Evolutionary conservation across 2,888 invertebrate genomes (phyloP), one percentile per base, ranked within the genome.

Genomic region (Kuschelorhynchus macadamiae): DNA sequence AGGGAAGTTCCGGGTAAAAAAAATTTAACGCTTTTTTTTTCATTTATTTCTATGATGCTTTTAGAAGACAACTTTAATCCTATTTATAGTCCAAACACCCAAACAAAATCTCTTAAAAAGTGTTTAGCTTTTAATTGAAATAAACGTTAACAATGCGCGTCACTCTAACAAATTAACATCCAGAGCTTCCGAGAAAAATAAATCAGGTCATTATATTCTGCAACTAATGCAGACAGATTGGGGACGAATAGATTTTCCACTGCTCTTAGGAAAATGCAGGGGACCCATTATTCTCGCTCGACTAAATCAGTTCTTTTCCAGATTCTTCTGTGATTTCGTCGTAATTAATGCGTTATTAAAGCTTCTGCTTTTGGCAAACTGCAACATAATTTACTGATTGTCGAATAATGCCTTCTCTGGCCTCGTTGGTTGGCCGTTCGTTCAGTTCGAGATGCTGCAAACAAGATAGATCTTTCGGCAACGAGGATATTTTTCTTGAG

Each of bases 271-370:
- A 66, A 66, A 66, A 46, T 66, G 52, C 66, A 55, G 32, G 44
- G n/a, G 60, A 17, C 47, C 17, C 60, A 66, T 66, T 66, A 66
- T 41, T 25, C 30, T 21, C 59, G 53, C 53, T 41, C 55, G 33
- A 60, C 47, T 44, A 46, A 60, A 39, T 53, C 55, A 21, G 50
- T 55, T 59, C 44, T 39, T 65, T 59, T 65, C 52, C 63, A 32
- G 49, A 59, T 52, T 53, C 60, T 60, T 74, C 68, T 73, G 67
- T 71, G 73, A 74, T 63, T 77, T 71, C 70, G 71, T 70, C 59
- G 75, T 77, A 78, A 78, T 78, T 79, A 77, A 77, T 74, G 76
- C 71, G 76, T 74, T 78, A 80, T 79, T 78, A 79, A 79, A 77
- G 76, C 77, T 65, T 72, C 75, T 76, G 74, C 72, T 73, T 73